phyloP scores from a whole-genome alignment of 2,888 invertebrate species.

The Balanococcus diminutus region DNA sequence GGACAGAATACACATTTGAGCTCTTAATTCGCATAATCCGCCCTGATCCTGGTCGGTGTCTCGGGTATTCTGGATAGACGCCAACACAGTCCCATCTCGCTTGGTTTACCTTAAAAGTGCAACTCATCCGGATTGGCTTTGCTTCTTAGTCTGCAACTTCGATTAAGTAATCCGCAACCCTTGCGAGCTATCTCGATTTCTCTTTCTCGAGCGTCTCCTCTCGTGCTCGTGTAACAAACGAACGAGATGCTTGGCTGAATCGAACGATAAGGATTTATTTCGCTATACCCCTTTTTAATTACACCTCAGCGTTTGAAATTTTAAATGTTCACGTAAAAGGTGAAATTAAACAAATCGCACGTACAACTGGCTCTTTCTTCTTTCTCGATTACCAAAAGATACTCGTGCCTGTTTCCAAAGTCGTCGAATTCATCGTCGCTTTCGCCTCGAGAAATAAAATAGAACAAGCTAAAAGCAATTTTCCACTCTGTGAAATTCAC shows the following conservation, averaged over 20 bases:
- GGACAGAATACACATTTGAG: background rate
- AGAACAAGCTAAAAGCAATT: background rate
- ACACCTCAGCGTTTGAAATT: background rate
- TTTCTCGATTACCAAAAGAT: too few species aligned
- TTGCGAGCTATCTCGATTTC: background rate
- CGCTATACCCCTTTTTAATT: background rate
- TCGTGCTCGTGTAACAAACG: background rate
- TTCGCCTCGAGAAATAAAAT: background rate
- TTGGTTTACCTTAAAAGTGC: background rate
- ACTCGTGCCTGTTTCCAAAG: background rate
- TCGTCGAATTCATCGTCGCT: background rate
- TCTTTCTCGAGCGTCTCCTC: background rate
- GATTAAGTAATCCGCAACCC: slow-evolving; percentile 4
- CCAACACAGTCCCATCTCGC: background rate
- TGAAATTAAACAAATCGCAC: background rate
- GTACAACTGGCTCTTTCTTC: background rate
- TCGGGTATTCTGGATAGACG: background rate
- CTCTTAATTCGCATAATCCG: background rate
- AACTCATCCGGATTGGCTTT: slow-evolving; percentile 22
- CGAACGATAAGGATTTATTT: background rate
- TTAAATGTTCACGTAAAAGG: background rate
- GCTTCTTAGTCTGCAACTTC: background rate
- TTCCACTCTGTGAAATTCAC: background rate
- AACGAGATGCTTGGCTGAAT: background rate
- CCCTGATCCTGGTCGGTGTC: too few species aligned